Conservation (phyloP, 30 jellyfish, hydroid and myxozoan genomes). For the Phacellophora camtschatica region DNA sequence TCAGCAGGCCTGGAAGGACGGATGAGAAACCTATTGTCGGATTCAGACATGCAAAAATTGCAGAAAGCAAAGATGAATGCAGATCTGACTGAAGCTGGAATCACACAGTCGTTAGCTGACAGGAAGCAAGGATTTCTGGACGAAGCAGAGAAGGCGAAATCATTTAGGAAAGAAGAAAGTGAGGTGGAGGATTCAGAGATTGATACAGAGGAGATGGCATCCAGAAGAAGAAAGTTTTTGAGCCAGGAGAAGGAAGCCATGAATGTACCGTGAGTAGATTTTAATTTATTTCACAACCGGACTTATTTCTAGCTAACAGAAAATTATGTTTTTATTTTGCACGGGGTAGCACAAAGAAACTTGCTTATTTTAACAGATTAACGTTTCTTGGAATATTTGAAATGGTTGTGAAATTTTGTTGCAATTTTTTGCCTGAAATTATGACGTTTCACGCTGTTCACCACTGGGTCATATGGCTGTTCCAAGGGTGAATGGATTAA, state of each 20-base stretch:
- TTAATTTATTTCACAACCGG: not conserved
- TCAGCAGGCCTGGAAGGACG: conserved; percentile 56
- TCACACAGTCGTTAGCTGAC: conserved; percentile 63
- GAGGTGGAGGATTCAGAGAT: conserved; percentile 69
- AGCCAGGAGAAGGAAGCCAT: conserved; percentile 69
- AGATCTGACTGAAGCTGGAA: conserved; percentile 23
- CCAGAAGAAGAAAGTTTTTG: conserved; percentile 71
- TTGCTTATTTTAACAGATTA: not conserved
- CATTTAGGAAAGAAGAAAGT: conserved; percentile 36
- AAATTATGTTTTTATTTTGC: not conserved
- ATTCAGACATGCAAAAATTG: not conserved
- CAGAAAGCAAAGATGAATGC: conserved; percentile 7
- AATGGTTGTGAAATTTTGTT: too few relatives aligned
- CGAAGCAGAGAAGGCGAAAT: conserved; percentile 62
- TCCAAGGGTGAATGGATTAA: too few relatives aligned
- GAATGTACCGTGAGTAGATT: not conserved
- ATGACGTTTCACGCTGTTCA: too few relatives aligned
- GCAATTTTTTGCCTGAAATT: too few relatives aligned
- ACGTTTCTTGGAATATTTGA: too few relatives aligned
- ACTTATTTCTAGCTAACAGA: not conserved
- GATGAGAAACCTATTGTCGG: conserved; percentile 34
- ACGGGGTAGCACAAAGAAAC: not conserved
- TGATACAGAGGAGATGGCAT: conserved; percentile 70
- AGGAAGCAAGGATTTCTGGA: conserved; percentile 71
- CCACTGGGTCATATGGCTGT: too few relatives aligned